Evolutionary conservation across 2,113 vertebrate genomes (phyloP).

Genomic region (Podarcis raffonei): DNA sequence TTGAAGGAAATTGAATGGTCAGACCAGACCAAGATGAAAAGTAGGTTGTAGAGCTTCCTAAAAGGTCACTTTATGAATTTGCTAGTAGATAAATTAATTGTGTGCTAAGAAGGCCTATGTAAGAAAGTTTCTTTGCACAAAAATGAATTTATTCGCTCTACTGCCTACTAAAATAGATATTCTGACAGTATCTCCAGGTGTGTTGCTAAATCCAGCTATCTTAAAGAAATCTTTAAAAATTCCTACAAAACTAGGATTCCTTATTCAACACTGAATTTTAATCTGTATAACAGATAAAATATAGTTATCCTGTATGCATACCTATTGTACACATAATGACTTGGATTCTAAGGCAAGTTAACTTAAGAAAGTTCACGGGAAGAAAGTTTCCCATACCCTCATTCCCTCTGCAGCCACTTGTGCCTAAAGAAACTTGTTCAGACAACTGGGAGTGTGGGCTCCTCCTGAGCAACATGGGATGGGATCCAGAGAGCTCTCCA

Average conservation of each 20-base stretch:
- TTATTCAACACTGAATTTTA: neutral
- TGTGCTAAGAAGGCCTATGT: neutral
- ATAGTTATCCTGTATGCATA: conserved; percentile 10
- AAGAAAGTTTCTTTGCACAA: neutral
- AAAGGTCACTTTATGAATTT: neutral
- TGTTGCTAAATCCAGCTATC: too few relatives aligned
- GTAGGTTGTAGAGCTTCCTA: neutral
- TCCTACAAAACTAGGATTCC: too few relatives aligned
- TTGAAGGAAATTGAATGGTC: neutral
- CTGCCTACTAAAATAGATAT: neutral
- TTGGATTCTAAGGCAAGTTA: neutral
- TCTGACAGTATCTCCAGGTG: too few relatives aligned
- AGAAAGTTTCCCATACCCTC: neutral
- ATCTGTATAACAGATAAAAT: neutral
- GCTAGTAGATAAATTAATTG: neutral
- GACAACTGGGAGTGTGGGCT: too few relatives aligned
- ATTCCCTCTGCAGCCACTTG: neutral
- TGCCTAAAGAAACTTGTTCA: too few relatives aligned
- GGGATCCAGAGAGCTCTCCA: too few relatives aligned
- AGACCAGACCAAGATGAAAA: neutral
- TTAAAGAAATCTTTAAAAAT: too few relatives aligned
- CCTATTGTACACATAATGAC: conserved; percentile 2
- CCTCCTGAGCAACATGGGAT: too few relatives aligned
- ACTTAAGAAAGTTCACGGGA: neutral
- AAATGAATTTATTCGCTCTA: neutral